A percentile compares a stretch with the other conserved stretches of the same genome.
Evolutionary conservation across 1,140 invertebrate genomes (phyloP).

Genomic region (Apolygus lucorum): DNA sequence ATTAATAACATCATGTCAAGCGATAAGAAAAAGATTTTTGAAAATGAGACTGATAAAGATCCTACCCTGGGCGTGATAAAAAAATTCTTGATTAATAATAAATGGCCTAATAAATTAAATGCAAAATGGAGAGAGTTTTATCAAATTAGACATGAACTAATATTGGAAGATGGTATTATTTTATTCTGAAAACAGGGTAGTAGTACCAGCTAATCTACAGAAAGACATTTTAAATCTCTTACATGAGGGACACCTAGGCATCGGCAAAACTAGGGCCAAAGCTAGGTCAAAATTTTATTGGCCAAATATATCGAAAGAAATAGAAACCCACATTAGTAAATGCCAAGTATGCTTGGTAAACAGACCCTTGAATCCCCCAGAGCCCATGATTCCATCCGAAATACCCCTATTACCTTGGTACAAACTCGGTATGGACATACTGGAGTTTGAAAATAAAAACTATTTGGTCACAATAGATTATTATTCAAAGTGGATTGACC

Average conservation of each 20-base stretch:
- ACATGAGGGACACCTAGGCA: slow-evolving; percentile 17
- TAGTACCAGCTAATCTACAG: neutral
- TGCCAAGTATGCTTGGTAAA: slow-evolving; percentile 6
- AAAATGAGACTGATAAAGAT: neutral
- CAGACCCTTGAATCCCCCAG: neutral
- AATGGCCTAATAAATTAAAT: slow-evolving; percentile 8
- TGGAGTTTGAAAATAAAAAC: slow-evolving; percentile 7
- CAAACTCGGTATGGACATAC: neutral
- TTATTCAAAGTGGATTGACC: neutral
- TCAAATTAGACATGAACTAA: slow-evolving; percentile 18
- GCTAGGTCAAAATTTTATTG: slow-evolving; percentile 15
- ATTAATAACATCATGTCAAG: neutral
- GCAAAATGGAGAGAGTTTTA: neutral
- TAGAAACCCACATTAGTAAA: neutral
- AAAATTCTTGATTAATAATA: neutral
- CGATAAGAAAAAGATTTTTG: slow-evolving; percentile 10
- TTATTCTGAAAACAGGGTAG: slow-evolving; percentile 8
- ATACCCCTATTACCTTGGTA: neutral
- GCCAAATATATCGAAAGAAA: slow-evolving; percentile 14
- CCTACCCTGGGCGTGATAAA: neutral
- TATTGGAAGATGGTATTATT: neutral
- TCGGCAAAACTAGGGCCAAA: neutral
- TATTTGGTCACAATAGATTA: slow-evolving; percentile 3
- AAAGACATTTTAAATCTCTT: slow-evolving; percentile 1
- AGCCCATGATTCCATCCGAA: neutral